Evolutionary conservation across 2,888 invertebrate species (phyloP), one percentile per base, ranked within the genome.

Genomic region (Drosophila neonasuta): DNA sequence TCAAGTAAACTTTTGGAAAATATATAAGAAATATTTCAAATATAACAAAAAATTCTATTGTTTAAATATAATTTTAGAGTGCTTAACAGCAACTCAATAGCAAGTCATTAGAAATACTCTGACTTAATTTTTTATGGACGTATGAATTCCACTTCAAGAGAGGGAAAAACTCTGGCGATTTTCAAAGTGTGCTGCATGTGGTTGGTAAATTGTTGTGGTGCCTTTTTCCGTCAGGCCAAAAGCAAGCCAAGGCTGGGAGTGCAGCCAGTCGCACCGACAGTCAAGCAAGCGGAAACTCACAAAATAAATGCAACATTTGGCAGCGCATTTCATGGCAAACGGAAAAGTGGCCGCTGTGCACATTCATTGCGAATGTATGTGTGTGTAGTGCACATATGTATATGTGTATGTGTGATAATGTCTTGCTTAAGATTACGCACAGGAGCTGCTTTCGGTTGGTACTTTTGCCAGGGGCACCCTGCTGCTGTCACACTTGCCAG

Each of bases 261-360:
- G 24, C 63, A 73, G 46, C 45, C 62, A 39, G 63, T 17, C 46
- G 44, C 42, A 58, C 42, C 34, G 64, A 52, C 61, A 62, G 62
- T 51, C 60, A 69, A 56, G 66, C 66, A 68, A 71, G 66, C 82
- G 87, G 87, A 87, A 88, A 71, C 85, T 83, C 73, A 79, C 87
- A 88, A 83, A 81, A 86, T 83, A 87, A 87, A 86, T 83, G 85
- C 88, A 88, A 88, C 87, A 88, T 88, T 87, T 88, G 88, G 88
- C 85, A 85, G 73, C 72, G 77, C 77, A 68, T 79, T 79, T 74
- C 80, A 74, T 68, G 56, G 83, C 73, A 78, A 86, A 77, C 83
- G 83, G 88, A 80, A 86, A 85, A 87, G 79, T 83, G 67, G 76
- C 74, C 70, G 66, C 79, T 69, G 51, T 58, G 65, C 67, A 64